Base-by-base conservation (phyloP, 1,140 invertebrate genomes). In the Zaprionus kolodkinae region DNA sequence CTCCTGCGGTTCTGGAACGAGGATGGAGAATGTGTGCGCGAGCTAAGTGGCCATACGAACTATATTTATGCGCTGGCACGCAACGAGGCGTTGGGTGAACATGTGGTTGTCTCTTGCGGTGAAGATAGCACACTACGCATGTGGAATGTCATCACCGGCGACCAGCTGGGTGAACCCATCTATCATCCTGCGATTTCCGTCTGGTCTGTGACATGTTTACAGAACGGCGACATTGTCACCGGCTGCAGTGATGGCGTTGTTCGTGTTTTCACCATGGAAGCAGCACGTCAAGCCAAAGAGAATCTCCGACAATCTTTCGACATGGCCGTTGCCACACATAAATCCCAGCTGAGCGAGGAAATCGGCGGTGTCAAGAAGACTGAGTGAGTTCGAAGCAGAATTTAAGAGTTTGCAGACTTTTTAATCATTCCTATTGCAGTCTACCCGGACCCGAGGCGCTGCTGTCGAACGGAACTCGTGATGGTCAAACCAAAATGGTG, bases 161-260 rank as follows among this genome's bases (percentile, higher is more conserved):
- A 76, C 1, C 61, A 92, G 25, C 40, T 92, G 11, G 95, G 94
- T 0, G 93, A 95, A 59, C 96, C 96, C 0, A 95, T 99, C 30
- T 89, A 94, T 13, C 93, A 99, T 60, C 98, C 98, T 0, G 95
- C 96, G 1, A 95, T 97, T 61, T 97, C 97, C 21, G 95, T 99
- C 7, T 99, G 99, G 99, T 95, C 95, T 55, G 96, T 99, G 0
- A 94, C 95, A 62, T 94, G 95, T 67, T 92, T 99, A 15, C 82
- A 93, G 4, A 99, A 99, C 93, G 96, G 96, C 11, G 98, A 99
- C 93, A 95, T 99, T 88, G 97, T 97, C n/a, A 95, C 97, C 71
- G 98, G 97, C 86, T 91, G 92, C 74, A 98, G 97, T 93, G 98
- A 99, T 93, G 97, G 97, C 0, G 89, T 96, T 0, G 94, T 99